Evolutionary conservation across 2,797 vertebrate species (phyloP).

Genomic region (Chromis chromis): DNA sequence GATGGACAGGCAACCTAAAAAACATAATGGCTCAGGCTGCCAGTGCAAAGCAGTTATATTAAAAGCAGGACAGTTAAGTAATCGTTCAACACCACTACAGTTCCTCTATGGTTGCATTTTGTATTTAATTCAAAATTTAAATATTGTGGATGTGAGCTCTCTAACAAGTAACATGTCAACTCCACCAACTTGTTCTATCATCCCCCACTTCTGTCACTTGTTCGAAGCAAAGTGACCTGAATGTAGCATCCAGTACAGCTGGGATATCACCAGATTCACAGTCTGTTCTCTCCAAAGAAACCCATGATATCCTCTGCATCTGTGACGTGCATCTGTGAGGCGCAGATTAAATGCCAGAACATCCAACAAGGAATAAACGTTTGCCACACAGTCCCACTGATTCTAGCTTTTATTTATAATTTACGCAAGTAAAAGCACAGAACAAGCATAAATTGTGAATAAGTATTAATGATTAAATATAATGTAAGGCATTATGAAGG

Average conservation of each 20-base stretch:
- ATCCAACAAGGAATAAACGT: conserved; percentile 37
- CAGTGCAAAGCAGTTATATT: too few relatives aligned
- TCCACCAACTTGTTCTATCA: not conserved
- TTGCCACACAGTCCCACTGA: conserved; percentile 29
- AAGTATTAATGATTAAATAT: conserved; percentile 62
- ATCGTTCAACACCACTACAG: too few relatives aligned
- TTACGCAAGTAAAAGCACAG: conserved; percentile 54
- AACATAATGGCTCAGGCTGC: too few relatives aligned
- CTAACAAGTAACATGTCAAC: not conserved
- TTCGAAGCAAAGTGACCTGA: conserved; percentile 8
- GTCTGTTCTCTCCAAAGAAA: conserved; percentile 1
- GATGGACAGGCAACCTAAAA: too few relatives aligned
- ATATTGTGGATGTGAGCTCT: not conserved
- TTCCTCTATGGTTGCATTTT: not conserved
- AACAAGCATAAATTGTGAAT: conserved; percentile 56
- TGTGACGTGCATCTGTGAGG: conserved; percentile 39
- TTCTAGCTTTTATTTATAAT: conserved; percentile 56
- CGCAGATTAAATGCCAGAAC: conserved; percentile 38
- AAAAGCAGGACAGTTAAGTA: not conserved
- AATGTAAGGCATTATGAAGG: conserved; percentile 11
- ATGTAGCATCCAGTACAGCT: not conserved
- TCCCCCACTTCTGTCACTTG: not conserved
- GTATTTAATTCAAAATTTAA: not conserved
- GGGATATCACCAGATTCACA: not conserved
- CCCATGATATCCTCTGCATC: conserved; percentile 34